These are phyloP conservation scores for Empidonax alnorum DNA, from an alignment of 2,113 vertebrate species.

Conservation along the genomic window DNA sequence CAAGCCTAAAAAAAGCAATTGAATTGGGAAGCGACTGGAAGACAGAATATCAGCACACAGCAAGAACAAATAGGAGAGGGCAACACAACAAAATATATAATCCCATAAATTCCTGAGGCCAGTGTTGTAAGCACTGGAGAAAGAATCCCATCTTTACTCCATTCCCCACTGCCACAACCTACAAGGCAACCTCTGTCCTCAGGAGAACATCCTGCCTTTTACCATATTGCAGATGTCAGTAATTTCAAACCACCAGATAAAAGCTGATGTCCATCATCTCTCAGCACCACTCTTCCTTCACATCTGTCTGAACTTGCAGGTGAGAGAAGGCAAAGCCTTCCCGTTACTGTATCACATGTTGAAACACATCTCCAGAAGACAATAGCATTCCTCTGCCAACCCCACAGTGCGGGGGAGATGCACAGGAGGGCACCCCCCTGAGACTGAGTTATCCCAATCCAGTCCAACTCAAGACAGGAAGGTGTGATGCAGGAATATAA, in stretches of 20 bases:
- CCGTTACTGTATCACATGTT: accelerated
- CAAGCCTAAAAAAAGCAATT: neutral
- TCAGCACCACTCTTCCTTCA: neutral
- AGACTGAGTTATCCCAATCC: neutral
- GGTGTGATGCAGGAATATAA: neutral
- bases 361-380: neutral
- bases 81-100: neutral
- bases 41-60: neutral
- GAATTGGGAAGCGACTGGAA: neutral
- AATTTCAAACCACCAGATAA: neutral
- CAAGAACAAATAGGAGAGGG: neutral
- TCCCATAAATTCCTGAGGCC: neutral
- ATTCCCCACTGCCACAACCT: neutral
- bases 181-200: neutral
- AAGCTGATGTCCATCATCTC: neutral
- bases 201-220: neutral
- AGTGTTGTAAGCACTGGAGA: neutral
- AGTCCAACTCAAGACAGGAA: neutral
- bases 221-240: neutral
- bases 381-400: neutral
- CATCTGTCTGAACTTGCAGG: neutral
- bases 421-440: neutral
- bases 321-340: neutral
- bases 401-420: accelerated
- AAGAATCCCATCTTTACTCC: neutral